These are phyloP conservation scores for Phalloptychus januarius DNA, from an alignment of 2,797 vertebrate species.

Conservation along the genomic window DNA sequence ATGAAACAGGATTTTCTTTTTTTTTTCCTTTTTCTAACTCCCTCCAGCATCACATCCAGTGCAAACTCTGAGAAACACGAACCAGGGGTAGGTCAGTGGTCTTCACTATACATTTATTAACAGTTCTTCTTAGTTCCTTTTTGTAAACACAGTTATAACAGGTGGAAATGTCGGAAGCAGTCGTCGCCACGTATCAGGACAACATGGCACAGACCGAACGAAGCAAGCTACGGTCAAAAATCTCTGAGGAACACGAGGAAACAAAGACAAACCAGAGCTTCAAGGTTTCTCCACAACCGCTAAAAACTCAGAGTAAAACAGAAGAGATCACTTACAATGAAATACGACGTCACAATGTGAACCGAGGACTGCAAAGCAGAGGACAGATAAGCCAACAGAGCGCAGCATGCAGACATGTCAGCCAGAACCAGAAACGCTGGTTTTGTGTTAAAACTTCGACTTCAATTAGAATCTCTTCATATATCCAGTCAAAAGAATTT, in stretches of 20 bases:
- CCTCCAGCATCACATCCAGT: conserved; percentile 75
- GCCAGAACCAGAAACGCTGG: conserved; percentile 57
- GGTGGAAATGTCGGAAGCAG: conserved; percentile 74
- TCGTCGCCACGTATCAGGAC: conserved; percentile 74
- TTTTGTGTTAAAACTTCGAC: conserved; percentile 48
- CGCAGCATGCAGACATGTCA: conserved; percentile 75
- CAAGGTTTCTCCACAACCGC: conserved; percentile 75
- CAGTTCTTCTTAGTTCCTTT: conserved; percentile 71
- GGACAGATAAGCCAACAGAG: conserved; percentile 49
- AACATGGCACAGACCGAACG: conserved; percentile 81
- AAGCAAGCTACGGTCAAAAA: conserved; percentile 69
- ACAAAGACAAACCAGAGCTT: conserved; percentile 77
- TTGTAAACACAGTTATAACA: conserved; percentile 82
- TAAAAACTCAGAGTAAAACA: conserved; percentile 40
- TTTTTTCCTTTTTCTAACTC: conserved; percentile 66
- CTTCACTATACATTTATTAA: conserved; percentile 87
- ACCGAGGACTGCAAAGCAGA: conserved; percentile 44
- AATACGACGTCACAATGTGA: conserved; percentile 53
- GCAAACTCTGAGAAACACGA: conserved; percentile 72
- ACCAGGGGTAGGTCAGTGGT: conserved; percentile 60
- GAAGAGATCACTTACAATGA: conserved; percentile 36
- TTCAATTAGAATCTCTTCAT: conserved; percentile 44
- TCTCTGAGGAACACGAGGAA: conserved; percentile 65
- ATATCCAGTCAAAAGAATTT: conserved; percentile 55
- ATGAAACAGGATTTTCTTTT: conserved; percentile 47